Evolutionary conservation across 2,113 vertebrate genomes (phyloP), one percentile per base, ranked within the genome.

Genomic region (Tricholaema leucomelas): DNA sequence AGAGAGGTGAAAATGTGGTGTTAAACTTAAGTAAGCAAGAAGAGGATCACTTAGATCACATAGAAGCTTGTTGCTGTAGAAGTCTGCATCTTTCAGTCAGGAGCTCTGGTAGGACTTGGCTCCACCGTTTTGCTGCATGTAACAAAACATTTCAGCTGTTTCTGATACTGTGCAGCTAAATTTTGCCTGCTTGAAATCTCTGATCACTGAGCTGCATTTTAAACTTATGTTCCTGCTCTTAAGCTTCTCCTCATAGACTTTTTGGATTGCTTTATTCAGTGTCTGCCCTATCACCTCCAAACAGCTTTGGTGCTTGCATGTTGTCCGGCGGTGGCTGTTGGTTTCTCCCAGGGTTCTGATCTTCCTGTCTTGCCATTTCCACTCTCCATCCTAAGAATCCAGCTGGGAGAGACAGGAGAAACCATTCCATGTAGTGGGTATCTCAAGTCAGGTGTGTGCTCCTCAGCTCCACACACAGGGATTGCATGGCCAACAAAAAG

Each of bases 101-200:
- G 31, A 83, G 42, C 48, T 83, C 56, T 64, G 56, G 12, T 15
- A 20, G 46, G 24, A 33, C 31, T 12, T 20, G 10, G 8, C 13
- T 69, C 28, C 4, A 0, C 17, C 71, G 31, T 36, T 36, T 64
- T 61, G n/a, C 15, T 5, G 1, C 3, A 8, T 4, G 8, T 20
- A 40, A 83, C 38, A 48, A n/a, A 71, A 42, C 13, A 24, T 64
- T 88, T 75, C 2, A 4, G 3, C 52, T 74, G 13, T 65, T 18
- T 80, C 44, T 66, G 44, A 7, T 42, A 35, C 30, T 28, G 10
- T 40, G 8, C 36, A 60, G 36, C 66, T 81, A 54, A 61, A 81
- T 79, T 85, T 59, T 88, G 40, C 80, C 52, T 75, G 38, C 54
- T 44, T 92, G 70, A 75, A 92, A 75, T 44, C 70, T 54, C 30